These are phyloP conservation scores for Siphlonurus alternatus DNA, from an alignment of 2,888 invertebrate species.

Conservation along the genomic window DNA sequence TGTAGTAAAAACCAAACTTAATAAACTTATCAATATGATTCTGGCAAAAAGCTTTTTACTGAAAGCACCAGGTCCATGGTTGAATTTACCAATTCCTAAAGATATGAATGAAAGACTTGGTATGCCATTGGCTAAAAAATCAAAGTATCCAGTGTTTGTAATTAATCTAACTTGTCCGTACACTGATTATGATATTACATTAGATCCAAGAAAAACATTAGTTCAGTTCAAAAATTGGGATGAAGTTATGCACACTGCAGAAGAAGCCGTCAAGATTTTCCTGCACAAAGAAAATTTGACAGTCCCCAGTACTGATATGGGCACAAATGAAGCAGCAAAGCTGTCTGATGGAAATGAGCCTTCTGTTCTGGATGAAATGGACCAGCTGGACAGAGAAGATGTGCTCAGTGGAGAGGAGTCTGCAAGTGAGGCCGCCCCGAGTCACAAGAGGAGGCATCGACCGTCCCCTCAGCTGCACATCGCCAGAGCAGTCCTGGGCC, in stretches of 20 bases:
- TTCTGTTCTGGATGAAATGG: constrained; percentile 3
- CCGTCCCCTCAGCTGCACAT: neutral
- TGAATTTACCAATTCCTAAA: constrained; percentile 11
- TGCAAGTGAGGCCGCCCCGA: neutral
- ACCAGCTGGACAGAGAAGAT: constrained; percentile 6
- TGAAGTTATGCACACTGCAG: constrained; percentile 25
- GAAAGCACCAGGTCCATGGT: constrained; percentile 10
- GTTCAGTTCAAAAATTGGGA: constrained; percentile 39
- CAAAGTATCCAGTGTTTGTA: constrained; percentile 30
- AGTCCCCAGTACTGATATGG: neutral
- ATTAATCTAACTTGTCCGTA: constrained; percentile 35
- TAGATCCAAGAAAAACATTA: constrained; percentile 31
- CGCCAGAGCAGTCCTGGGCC: constrained; percentile 6
- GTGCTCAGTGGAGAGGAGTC: neutral
- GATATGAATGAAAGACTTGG: neutral
- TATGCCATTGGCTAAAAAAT: constrained; percentile 9
- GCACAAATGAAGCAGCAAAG: neutral
- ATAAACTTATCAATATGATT: constrained; percentile 27
- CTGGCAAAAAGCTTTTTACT: constrained; percentile 20
- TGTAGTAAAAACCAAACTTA: constrained; percentile 33
- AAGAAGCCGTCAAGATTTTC: constrained; percentile 23
- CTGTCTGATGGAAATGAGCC: neutral
- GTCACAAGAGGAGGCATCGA: neutral
- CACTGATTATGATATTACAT: constrained; percentile 30
- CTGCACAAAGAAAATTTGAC: constrained; percentile 14